Conservation (phyloP, 2,113 vertebrate species). For the Mobula hypostoma region DNA sequence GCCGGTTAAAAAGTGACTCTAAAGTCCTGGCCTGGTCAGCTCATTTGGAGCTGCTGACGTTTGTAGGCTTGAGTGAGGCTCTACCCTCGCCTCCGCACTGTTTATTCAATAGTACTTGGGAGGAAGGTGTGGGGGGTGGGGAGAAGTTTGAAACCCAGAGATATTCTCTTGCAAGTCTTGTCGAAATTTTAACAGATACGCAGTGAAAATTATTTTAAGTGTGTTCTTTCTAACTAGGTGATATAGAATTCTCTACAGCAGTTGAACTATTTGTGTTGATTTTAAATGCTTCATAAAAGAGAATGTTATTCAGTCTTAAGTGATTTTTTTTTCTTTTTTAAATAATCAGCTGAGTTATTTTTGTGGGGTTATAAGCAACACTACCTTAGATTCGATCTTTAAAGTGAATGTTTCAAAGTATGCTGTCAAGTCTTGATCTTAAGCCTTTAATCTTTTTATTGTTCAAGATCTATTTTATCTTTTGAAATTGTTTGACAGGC, state of each 20-base stretch:
- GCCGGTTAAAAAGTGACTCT: neutral
- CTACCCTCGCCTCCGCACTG: neutral
- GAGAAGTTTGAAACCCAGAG: neutral
- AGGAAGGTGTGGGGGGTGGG: neutral
- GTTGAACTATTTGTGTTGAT: constrained; percentile 23
- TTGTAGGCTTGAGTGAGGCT: neutral
- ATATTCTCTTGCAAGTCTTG: neutral
- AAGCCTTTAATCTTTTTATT: too few relatives aligned
- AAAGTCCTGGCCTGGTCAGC: constrained; percentile 32
- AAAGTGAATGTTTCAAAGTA: neutral
- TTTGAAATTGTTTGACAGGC: too few relatives aligned
- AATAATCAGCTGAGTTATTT: too few relatives aligned
- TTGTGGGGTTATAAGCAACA: too few relatives aligned
- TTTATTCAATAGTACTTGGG: neutral
- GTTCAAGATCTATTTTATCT: too few relatives aligned
- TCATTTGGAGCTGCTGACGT: constrained; percentile 22
- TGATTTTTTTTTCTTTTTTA: too few relatives aligned
- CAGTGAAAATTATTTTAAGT: neutral
- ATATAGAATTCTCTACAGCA: neutral
- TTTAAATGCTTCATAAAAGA: neutral
- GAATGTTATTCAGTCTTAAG: neutral
- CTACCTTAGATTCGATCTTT: neutral
- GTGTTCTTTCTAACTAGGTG: neutral
- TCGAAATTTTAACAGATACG: neutral
- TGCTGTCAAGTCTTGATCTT: neutral